Conservation (phyloP, 1,140 invertebrate genomes). For the Drosophila melanica region DNA sequence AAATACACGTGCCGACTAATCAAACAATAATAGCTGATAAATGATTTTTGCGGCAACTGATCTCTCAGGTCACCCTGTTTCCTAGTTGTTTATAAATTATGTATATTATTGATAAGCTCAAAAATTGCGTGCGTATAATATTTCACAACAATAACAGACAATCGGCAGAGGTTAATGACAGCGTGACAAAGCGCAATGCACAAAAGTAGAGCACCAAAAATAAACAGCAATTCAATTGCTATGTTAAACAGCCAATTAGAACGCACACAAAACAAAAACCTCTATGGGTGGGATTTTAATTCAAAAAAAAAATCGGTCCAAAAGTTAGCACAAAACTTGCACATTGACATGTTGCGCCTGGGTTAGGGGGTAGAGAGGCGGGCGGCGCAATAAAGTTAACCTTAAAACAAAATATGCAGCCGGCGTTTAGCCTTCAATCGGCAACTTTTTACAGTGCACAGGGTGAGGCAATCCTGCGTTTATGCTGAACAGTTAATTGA, state of each 20-base stretch:
- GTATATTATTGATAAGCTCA: neutral
- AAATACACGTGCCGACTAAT: slow-evolving; percentile 34
- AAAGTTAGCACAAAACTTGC: neutral
- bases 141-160: slow-evolving; percentile 15
- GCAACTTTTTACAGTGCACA: slow-evolving; percentile 16
- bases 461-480: slow-evolving; percentile 4
- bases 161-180: slow-evolving; percentile 42
- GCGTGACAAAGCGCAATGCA: slow-evolving; percentile 18
- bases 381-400: slow-evolving; percentile 10
- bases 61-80: too few species aligned
- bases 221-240: slow-evolving; percentile 23
- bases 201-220: slow-evolving; percentile 27
- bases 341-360: slow-evolving; percentile 42
- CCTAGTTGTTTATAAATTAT: too few species aligned
- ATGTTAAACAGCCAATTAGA: slow-evolving; percentile 21
- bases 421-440: slow-evolving; percentile 40
- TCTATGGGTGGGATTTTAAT: neutral
- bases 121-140: slow-evolving; percentile 6
- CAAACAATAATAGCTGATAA: slow-evolving; percentile 1
- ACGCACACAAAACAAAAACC: neutral
- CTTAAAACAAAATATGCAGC: slow-evolving; percentile 39
- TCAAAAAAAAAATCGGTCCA: neutral
- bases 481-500: slow-evolving; percentile 6
- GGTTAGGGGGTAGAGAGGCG: neutral
- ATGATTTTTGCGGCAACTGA: too few species aligned